Evolutionary conservation across 2,113 vertebrate genomes (phyloP), one percentile per base, ranked within the genome.

Genomic region (Glaucidium brasilianum): DNA sequence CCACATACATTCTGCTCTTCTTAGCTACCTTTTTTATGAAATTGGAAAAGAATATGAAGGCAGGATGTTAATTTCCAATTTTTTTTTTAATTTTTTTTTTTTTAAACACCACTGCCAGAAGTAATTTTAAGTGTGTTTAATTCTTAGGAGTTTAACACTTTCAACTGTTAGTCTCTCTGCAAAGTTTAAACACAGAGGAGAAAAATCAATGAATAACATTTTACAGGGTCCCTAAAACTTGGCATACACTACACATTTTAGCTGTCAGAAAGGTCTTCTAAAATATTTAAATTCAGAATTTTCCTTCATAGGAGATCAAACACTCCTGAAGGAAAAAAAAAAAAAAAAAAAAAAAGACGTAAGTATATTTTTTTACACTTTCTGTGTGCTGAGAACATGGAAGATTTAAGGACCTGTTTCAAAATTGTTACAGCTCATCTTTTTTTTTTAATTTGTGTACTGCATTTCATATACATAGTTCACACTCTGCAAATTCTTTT

Each of bases 121-220:
- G 64, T 91, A 94, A 96, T 97, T 96, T 95, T 66, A 35, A 73
- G 11, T 52, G 26, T 81, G 32, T 92, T 97, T 95, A 90, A 89
- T 96, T 94, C 56, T 90, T 85, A 78, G 77, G 88, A 83, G 62
- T 88, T 93, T n/a, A 90, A 29, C 32, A 92, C 60, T 96, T 97
- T 96, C 58, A 96, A 83, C 71, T 77, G 21, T 78, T 93, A 92
- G 64, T 94, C 26, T 92, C 39, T 74, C 73, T 87, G 58, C 26
- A 94, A 86, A 53, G 10, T 92, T 93, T 85, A 85, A 92, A 77
- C 39, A 39, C 7, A 74, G 45, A 95, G 71, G 6, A 92, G 89
- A 95, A 93, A 82, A 66, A 35, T 16, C 62, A 62, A 21, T 60
- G 1, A 84, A 78, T 47, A 92, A 75, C 37, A 71, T 84, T 88